Percentiles rank a stretch among this genome's conserved stretches.
These are phyloP conservation scores for Aleiodes alternator DNA, from an alignment of 2,888 invertebrate genomes.

Conservation along the genomic window DNA sequence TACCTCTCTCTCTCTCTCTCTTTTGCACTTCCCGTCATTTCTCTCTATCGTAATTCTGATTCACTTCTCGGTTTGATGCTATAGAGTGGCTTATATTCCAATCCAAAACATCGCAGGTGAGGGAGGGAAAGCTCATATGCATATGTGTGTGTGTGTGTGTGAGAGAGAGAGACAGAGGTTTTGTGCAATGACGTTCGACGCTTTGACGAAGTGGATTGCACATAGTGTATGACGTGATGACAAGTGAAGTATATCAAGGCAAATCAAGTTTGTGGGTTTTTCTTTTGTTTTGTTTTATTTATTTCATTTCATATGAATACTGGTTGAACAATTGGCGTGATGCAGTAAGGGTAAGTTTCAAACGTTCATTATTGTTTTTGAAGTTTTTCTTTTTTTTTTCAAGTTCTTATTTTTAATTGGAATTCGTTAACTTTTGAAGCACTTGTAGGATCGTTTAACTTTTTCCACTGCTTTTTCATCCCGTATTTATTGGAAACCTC, in stretches of 20 bases:
- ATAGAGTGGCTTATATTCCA: slow-evolving; percentile 34
- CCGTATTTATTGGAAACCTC: neutral
- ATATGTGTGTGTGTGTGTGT: slow-evolving; percentile 1
- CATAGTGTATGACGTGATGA: slow-evolving; percentile 29
- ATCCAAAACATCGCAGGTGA: neutral
- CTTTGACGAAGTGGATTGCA: slow-evolving; percentile 69
- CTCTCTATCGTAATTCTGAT: slow-evolving; percentile 8
- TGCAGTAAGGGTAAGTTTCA: slow-evolving; percentile 3
- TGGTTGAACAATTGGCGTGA: neutral
- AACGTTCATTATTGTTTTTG: neutral
- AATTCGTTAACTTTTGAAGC: neutral
- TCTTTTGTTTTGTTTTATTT: neutral
- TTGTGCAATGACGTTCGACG: slow-evolving; percentile 66
- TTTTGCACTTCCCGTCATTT: neutral
- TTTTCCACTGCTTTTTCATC: neutral
- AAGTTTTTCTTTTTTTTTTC: neutral
- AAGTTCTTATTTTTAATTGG: neutral
- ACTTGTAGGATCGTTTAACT: slow-evolving; percentile 9
- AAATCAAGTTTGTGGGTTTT: slow-evolving; percentile 18
- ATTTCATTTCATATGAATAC: neutral
- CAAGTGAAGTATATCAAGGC: slow-evolving; percentile 12
- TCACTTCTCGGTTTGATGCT: slow-evolving; percentile 29
- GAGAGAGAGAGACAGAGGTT: slow-evolving; percentile 56
- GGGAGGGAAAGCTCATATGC: too few relatives aligned
- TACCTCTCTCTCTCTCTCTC: slow-evolving; percentile 7